Percentiles rank a stretch among this genome's conserved stretches.
Conservation (phyloP, 2,888 invertebrate genomes). For the Tetanocera ferruginea region DNA sequence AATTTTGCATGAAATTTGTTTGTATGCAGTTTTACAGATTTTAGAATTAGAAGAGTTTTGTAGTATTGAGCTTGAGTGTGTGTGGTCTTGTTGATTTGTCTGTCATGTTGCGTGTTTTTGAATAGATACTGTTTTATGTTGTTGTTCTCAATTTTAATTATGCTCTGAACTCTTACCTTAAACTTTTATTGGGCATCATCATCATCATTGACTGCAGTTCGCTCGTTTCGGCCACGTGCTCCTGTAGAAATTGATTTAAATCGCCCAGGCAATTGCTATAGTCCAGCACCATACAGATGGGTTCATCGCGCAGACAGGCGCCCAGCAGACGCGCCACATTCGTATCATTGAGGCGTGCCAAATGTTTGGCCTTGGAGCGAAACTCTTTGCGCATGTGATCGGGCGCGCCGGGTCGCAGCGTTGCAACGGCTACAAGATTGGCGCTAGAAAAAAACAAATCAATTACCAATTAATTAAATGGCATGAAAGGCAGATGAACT, state of each 20-base stretch:
- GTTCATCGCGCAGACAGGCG: slow-evolving; percentile 80
- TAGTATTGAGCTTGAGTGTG: too few species aligned
- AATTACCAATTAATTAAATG: neutral
- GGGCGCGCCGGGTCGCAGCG: slow-evolving; percentile 75
- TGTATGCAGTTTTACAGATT: too few species aligned
- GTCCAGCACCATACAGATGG: slow-evolving; percentile 83
- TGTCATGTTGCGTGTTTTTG: neutral
- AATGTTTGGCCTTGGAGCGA: slow-evolving; percentile 78
- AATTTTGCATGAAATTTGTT: too few species aligned
- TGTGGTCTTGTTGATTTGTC: too few species aligned
- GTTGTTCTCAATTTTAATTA: neutral
- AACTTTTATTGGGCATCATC: slow-evolving; percentile 74
- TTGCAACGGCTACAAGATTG: slow-evolving; percentile 81
- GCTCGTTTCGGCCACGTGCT: slow-evolving; percentile 80
- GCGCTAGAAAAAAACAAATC: slow-evolving; percentile 55
- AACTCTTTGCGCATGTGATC: slow-evolving; percentile 78
- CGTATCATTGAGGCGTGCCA: slow-evolving; percentile 78
- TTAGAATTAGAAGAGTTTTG: too few species aligned
- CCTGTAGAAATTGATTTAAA: slow-evolving; percentile 86
- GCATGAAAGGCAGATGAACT: neutral
- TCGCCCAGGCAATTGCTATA: slow-evolving; percentile 78
- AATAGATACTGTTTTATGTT: too few species aligned
- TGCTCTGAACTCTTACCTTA: slow-evolving; percentile 74
- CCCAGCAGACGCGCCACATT: slow-evolving; percentile 82
- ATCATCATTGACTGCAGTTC: slow-evolving; percentile 38